Evolutionary conservation across 1,140 invertebrate genomes (phyloP).

Genomic region (Drosophila navojoa): DNA sequence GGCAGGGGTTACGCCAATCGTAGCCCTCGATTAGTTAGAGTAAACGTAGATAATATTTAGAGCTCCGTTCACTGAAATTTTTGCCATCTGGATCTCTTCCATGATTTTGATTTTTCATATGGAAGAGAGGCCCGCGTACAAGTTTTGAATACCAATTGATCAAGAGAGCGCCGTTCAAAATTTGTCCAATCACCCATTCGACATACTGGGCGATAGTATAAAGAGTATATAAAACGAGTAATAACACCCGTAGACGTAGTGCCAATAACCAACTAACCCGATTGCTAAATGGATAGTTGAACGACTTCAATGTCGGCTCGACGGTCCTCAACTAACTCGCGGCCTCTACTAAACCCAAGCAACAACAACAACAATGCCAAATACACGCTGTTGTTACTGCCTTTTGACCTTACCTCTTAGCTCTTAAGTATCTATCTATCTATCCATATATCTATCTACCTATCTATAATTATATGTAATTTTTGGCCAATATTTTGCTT

Average conservation of each 20-base stretch:
- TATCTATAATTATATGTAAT: conserved; percentile 7
- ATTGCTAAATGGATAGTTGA: conserved; percentile 29
- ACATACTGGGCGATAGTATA: conserved; percentile 24
- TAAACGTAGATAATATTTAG: conserved; percentile 13
- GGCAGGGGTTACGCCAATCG: conserved; percentile 16
- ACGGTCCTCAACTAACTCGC: conserved; percentile 46
- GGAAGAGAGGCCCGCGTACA: conserved; percentile 45
- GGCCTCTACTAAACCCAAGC: conserved; percentile 54
- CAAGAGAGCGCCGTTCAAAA: conserved; percentile 46
- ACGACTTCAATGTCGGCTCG: neutral
- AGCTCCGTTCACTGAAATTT: conserved; percentile 13
- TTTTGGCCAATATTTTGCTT: conserved; percentile 59
- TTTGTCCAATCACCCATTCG: conserved; percentile 32
- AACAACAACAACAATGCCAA: conserved; percentile 30
- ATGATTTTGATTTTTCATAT: conserved; percentile 35
- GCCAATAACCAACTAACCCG: conserved; percentile 23
- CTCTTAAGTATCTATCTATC: too few species aligned
- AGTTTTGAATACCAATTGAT: conserved; percentile 39
- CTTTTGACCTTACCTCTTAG: neutral
- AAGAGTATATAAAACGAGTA: conserved; percentile 33
- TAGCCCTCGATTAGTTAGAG: conserved; percentile 6
- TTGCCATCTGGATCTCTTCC: neutral
- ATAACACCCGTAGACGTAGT: neutral
- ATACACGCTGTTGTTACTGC: conserved; percentile 3
- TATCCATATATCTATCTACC: neutral